Evolutionary conservation across 2,888 invertebrate species (phyloP).

Genomic region (Sphaerophoria rueppellii): DNA sequence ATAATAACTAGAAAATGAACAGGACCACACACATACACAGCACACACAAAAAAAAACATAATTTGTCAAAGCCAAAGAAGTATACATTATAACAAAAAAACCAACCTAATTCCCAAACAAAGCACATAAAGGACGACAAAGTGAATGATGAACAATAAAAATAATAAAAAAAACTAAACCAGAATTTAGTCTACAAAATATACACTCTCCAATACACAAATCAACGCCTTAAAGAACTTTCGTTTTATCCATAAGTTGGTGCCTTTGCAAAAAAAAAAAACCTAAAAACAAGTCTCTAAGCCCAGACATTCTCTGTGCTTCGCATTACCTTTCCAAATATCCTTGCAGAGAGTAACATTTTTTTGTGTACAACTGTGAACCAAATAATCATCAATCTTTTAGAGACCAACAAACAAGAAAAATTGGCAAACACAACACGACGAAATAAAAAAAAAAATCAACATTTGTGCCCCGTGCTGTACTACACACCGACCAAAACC

Average conservation of each 20-base stretch:
- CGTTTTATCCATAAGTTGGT: background rate
- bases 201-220: conserved; percentile 13
- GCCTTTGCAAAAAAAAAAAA: background rate
- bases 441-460: too few species aligned
- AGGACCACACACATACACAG: background rate
- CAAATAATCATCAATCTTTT: conserved; percentile 72
- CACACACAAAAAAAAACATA: conserved; percentile 5
- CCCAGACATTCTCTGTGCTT: background rate
- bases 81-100: background rate
- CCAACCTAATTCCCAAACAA: conserved; percentile 1
- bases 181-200: conserved; percentile 15
- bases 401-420: conserved; percentile 28
- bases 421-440: conserved; percentile 14
- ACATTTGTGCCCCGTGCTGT: conserved; percentile 19
- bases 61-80: conserved; percentile 14
- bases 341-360: background rate
- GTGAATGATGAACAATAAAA: background rate
- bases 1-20: background rate
- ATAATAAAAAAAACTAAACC: background rate
- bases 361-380: conserved; percentile 49
- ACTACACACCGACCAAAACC: conserved; percentile 30
- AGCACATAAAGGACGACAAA: conserved; percentile 4
- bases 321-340: background rate
- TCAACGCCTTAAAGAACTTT: conserved; percentile 30
- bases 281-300: background rate